These are phyloP conservation scores for Lapara coniferarum DNA, from an alignment of 2,888 invertebrate genomes.

Conservation along the genomic window DNA sequence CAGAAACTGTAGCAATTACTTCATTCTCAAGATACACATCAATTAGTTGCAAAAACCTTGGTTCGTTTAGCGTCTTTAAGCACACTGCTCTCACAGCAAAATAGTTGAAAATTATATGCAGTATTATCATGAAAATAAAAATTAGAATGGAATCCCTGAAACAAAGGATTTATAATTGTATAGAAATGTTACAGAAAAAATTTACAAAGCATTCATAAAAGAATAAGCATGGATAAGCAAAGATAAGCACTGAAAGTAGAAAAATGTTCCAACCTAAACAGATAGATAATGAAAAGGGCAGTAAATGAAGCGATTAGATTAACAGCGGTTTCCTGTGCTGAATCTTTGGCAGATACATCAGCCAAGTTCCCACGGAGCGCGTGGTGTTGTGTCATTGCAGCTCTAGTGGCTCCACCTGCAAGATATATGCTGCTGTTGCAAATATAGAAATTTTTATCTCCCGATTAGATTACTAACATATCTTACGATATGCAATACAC, in stretches of 20 bases:
- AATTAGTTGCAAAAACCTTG: slow-evolving; percentile 88
- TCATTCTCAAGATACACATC: slow-evolving; percentile 86
- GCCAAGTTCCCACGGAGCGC: slow-evolving; percentile 95
- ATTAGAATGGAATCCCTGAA: slow-evolving; percentile 88
- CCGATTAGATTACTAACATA: too few relatives aligned
- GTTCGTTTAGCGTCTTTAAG: slow-evolving; percentile 91
- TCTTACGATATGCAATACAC: too few relatives aligned
- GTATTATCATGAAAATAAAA: slow-evolving; percentile 87
- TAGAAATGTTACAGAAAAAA: too few relatives aligned
- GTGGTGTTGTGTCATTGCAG: slow-evolving; percentile 97
- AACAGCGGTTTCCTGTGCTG: slow-evolving; percentile 98
- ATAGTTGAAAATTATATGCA: slow-evolving; percentile 95
- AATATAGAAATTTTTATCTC: too few relatives aligned
- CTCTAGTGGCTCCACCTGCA: slow-evolving; percentile 94
- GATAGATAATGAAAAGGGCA: slow-evolving; percentile 89
- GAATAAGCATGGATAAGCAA: too few relatives aligned
- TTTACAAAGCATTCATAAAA: too few relatives aligned
- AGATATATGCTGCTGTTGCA: background rate
- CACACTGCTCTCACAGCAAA: slow-evolving; percentile 92
- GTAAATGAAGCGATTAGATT: slow-evolving; percentile 93
- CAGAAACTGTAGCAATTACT: slow-evolving; percentile 84
- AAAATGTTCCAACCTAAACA: slow-evolving; percentile 78
- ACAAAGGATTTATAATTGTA: slow-evolving; percentile 28
- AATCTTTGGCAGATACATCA: slow-evolving; percentile 97
- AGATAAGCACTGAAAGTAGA: background rate